Conservation (phyloP, 2,888 invertebrate species). For the Oxyteleia sp. region DNA sequence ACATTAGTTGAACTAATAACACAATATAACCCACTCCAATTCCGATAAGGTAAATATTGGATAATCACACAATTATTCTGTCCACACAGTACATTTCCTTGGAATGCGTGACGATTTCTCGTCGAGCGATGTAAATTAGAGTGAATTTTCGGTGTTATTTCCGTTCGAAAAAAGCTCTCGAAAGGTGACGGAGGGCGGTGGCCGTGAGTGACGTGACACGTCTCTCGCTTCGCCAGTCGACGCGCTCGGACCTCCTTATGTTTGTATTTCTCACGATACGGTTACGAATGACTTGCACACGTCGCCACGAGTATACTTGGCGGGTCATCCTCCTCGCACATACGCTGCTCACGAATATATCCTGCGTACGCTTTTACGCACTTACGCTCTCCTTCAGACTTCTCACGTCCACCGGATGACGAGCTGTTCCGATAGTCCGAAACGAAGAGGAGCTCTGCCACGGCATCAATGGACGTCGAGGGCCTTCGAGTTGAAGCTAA, state of each 20-base stretch:
- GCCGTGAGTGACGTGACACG: conserved; percentile 56
- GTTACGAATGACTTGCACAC: conserved; percentile 86
- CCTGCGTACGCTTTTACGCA: conserved; percentile 62
- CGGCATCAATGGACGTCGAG: conserved; percentile 61
- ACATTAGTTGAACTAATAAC: neutral
- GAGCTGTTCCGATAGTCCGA: conserved; percentile 63
- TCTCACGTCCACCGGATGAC: conserved; percentile 65
- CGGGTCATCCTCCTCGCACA: conserved; percentile 65
- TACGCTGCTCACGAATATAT: conserved; percentile 69
- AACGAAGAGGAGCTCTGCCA: conserved; percentile 60
- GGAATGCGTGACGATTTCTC: neutral
- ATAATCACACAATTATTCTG: conserved; percentile 1
- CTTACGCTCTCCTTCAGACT: conserved; percentile 70
- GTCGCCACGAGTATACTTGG: conserved; percentile 80
- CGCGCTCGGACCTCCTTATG: conserved; percentile 75
- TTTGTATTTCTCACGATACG: conserved; percentile 87
- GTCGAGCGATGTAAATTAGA: neutral
- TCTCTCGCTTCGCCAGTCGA: conserved; percentile 49
- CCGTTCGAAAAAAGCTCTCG: conserved; percentile 13
- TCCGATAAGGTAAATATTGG: conserved; percentile 9
- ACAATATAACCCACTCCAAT: neutral
- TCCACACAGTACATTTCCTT: too few relatives aligned
- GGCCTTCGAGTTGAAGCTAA: conserved; percentile 63
- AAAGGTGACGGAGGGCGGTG: conserved; percentile 50
- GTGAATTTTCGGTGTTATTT: neutral